phyloP scores from a whole-genome alignment of 2,113 vertebrate species.

The Stigmatopora nigra region DNA sequence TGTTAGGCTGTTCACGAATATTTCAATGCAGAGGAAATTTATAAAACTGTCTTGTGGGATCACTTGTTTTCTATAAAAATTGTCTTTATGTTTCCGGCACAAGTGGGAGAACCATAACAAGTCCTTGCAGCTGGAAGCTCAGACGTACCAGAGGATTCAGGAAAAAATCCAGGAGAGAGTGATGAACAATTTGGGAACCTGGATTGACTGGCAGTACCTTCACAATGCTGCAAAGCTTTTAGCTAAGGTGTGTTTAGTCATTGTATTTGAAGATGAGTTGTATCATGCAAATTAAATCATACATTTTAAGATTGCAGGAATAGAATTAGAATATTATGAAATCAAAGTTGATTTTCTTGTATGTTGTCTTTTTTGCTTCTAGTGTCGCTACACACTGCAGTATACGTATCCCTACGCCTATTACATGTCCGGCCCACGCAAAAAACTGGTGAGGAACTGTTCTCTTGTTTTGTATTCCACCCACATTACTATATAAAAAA shows the following conservation, averaged over 20 bases:
- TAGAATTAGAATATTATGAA: no score
- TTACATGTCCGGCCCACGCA: constrained; percentile 96
- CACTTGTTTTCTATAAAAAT: background rate
- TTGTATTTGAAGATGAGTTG: no score
- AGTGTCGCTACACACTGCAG: constrained; percentile 98
- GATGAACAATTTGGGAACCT: constrained; percentile 98
- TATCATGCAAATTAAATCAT: no score
- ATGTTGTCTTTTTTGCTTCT: constrained; percentile 14
- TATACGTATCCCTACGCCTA: constrained; percentile 98
- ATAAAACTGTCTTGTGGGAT: background rate
- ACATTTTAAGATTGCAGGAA: background rate
- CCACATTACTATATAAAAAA: background rate
- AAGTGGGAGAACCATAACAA: constrained; percentile 99
- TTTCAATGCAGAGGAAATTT: background rate
- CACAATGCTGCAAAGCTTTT: constrained; percentile 97
- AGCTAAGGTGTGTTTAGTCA: constrained; percentile 78
- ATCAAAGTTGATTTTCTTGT: background rate
- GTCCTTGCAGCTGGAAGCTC: constrained; percentile 94
- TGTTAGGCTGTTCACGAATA: background rate
- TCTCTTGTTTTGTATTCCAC: background rate
- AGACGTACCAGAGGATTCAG: constrained; percentile 97
- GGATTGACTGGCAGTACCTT: constrained; percentile 99
- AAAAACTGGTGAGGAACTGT: constrained; percentile 86
- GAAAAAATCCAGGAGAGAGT: constrained; percentile 99
- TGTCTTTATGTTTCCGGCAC: constrained; percentile 12